Evolutionary conservation across 2,797 vertebrate genomes (phyloP).

Genomic region (Oreochromis mossambicus): DNA sequence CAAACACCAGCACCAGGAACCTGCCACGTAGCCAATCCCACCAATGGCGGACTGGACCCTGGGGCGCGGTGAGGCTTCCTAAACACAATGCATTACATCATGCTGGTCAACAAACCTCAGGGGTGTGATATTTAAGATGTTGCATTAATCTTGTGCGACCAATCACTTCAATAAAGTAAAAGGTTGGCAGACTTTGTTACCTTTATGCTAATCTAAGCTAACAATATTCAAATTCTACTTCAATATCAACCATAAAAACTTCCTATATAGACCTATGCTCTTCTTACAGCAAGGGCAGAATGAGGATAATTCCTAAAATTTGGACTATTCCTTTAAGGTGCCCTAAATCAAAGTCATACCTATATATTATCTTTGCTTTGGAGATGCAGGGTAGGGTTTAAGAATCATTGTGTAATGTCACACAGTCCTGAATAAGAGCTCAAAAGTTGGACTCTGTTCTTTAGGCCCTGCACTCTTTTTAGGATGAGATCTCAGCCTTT

Average conservation of each 20-base stretch:
- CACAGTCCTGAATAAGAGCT: neutral
- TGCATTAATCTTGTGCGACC: neutral
- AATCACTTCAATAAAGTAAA: neutral
- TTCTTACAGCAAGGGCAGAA: neutral
- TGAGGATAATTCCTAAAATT: neutral
- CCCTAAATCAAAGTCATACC: neutral
- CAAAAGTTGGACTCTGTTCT: neutral
- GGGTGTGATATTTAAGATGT: neutral
- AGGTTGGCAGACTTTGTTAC: neutral
- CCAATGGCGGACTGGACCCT: slow-evolving; percentile 96
- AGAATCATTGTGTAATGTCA: neutral
- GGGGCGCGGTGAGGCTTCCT: slow-evolving; percentile 90
- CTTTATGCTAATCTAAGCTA: neutral
- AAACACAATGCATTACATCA: neutral
- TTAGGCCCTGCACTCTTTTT: neutral
- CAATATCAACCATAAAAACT: neutral
- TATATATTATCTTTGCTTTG: neutral
- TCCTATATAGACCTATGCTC: neutral
- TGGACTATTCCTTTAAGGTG: neutral
- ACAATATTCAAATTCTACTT: neutral
- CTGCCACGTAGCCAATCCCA: slow-evolving; percentile 78
- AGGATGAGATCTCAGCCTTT: neutral
- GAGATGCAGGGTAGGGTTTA: neutral
- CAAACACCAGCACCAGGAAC: slow-evolving; percentile 69
- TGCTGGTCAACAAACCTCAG: neutral